Evolutionary conservation across 1,140 invertebrate species (phyloP), one percentile per base, ranked within the genome.

Genomic region (Antheraea pernyi): DNA sequence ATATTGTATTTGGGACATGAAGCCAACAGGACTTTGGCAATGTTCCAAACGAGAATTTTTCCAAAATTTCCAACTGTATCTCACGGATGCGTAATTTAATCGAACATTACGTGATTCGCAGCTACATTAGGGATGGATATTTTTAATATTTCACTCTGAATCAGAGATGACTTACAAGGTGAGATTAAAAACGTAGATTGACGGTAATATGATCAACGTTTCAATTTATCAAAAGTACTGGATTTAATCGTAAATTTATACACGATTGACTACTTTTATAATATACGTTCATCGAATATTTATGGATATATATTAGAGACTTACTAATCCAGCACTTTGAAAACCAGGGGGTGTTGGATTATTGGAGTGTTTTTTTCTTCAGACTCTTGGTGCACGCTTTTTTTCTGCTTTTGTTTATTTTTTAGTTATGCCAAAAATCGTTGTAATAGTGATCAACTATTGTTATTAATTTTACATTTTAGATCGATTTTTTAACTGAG

Each of bases 11-110:
- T 61, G 65, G 67, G 64, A 71, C 62, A 68, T 39, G 58, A 42
- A 67, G 39, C 72, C 72, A 70, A 74, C 73, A 71, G 69, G 64
- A 22, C 59, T 5, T 36, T 74, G 73, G 73, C 69, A 8, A 39
- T 11, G 42, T 53, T 69, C 73, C 73, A 74, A 63, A 65, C 22
- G 19, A 68, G 37, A 58, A 22, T 67, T 74, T 74, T 71, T 74
- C 59, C 30, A 65, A 60, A 65, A 53, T 65, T 62, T 59, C 42
- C 65, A 61, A 73, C 67, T 37, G 62, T 59, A 58, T 69, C 72
- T 63, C 63, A 67, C 53, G 67, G 68, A 70, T 70, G 65, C 30
- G 63, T 68, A 65, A 69, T 68, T 72, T 72, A 72, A 68, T 68
- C 67, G 62, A 58, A 36, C 18, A 62, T 59, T 66, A 69, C 62